Conservation (phyloP, 2,888 invertebrate genomes). For the Trissonchulus sp. region DNA sequence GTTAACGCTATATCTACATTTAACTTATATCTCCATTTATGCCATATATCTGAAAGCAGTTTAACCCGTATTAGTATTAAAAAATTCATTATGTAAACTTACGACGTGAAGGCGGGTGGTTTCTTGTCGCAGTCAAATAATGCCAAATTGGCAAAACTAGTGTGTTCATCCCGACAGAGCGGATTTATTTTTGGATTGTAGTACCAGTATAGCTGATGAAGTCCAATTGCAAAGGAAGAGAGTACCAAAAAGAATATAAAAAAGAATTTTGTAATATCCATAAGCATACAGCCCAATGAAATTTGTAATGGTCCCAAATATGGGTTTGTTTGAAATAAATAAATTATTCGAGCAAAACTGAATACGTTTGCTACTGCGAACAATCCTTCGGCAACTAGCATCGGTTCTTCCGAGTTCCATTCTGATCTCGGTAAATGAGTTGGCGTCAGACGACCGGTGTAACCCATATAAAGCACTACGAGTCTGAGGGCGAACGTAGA, state of each 20-base stretch:
- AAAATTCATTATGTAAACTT: too few relatives aligned
- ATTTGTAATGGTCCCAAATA: constrained; percentile 59
- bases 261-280: constrained; percentile 59
- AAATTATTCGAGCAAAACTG: constrained; percentile 60
- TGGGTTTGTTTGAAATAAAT: constrained; percentile 59
- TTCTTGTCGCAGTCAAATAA: constrained; percentile 42
- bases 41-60: too few relatives aligned
- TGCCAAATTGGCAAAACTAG: constrained; percentile 41
- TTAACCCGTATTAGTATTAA: too few relatives aligned
- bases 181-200: constrained; percentile 50
- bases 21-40: too few relatives aligned
- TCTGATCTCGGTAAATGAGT: constrained; percentile 51
- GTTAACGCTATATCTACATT: too few relatives aligned
- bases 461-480: constrained; percentile 39
- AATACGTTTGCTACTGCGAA: constrained; percentile 61
- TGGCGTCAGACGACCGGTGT: constrained; percentile 52
- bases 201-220: constrained; percentile 58
- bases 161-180: constrained; percentile 33
- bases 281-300: constrained; percentile 59
- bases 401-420: constrained; percentile 59
- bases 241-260: constrained; percentile 58
- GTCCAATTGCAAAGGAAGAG: constrained; percentile 57
- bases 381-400: constrained; percentile 58
- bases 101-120: constrained; percentile 54
- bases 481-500: constrained; percentile 55